Conservation (phyloP, 2,113 vertebrate species). For the Microtus ochrogaster region DNA sequence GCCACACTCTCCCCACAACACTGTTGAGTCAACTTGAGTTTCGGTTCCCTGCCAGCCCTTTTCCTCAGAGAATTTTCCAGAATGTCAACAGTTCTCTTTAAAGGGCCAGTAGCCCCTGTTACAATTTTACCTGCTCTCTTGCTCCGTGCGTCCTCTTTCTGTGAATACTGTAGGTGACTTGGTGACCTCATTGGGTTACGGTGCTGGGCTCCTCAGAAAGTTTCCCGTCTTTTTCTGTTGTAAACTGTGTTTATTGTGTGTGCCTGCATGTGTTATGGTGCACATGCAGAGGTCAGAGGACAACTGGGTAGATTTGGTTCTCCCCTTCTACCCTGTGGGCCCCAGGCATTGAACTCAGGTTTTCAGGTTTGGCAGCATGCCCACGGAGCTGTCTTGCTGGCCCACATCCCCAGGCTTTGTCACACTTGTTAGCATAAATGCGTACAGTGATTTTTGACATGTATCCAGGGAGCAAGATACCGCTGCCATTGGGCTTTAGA, state of each 20-base stretch:
- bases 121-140: background rate
- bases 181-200: background rate
- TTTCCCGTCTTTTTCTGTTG: background rate
- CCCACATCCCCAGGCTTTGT: background rate
- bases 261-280: background rate
- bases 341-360: background rate
- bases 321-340: background rate
- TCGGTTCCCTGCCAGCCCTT: background rate
- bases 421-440: background rate
- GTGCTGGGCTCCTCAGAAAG: background rate
- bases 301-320: background rate
- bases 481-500: background rate
- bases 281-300: background rate
- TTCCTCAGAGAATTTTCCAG: background rate
- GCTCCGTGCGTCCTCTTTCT: background rate
- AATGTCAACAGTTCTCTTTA: background rate
- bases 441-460: background rate
- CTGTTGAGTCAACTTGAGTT: background rate
- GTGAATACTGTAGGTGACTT: background rate
- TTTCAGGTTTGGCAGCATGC: background rate
- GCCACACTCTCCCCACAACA: background rate
- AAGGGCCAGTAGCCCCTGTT: background rate
- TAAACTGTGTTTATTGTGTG: no score
- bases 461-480: background rate
- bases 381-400: background rate